phyloP scores from a whole-genome alignment of 2,113 vertebrate genomes.

The Tylochromis polylepis region DNA sequence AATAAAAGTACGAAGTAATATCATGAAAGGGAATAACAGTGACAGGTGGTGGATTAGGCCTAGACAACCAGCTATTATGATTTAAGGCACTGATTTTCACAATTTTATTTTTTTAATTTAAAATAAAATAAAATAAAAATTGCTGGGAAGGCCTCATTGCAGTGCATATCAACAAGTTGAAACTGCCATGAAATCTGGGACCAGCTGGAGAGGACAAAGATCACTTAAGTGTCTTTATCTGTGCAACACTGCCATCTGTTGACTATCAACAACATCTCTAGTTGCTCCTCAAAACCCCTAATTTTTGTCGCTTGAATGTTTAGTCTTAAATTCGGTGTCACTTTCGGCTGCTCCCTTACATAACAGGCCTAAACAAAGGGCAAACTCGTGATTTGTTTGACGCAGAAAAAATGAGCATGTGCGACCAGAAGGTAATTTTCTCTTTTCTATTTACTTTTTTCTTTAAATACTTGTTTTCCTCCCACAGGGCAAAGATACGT shows the following conservation, averaged over 20 bases:
- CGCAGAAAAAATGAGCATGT: constrained; percentile 8
- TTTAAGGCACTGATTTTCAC: accelerated
- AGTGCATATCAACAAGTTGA: background rate
- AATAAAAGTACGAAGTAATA: background rate
- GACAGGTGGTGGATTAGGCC: background rate
- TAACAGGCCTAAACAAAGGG: constrained; percentile 36
- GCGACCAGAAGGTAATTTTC: constrained; percentile 37
- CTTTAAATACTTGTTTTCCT: constrained; percentile 33
- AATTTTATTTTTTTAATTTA: background rate
- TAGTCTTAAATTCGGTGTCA: background rate
- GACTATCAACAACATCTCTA: background rate
- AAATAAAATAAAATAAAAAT: background rate
- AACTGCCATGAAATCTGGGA: background rate
- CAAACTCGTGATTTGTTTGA: constrained; percentile 35
- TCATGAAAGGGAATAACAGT: background rate
- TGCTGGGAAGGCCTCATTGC: background rate
- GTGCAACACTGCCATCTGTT: constrained; percentile 58
- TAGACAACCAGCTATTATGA: background rate
- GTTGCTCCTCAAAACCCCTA: background rate
- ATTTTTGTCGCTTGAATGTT: background rate
- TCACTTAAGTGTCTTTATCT: background rate
- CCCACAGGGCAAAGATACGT: constrained; percentile 3
- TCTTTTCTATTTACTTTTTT: constrained; percentile 41
- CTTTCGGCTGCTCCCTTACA: background rate
- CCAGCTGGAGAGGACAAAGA: background rate